These are phyloP conservation scores for Cololabis saira DNA, from an alignment of 2,113 vertebrate genomes.

Conservation along the genomic window DNA sequence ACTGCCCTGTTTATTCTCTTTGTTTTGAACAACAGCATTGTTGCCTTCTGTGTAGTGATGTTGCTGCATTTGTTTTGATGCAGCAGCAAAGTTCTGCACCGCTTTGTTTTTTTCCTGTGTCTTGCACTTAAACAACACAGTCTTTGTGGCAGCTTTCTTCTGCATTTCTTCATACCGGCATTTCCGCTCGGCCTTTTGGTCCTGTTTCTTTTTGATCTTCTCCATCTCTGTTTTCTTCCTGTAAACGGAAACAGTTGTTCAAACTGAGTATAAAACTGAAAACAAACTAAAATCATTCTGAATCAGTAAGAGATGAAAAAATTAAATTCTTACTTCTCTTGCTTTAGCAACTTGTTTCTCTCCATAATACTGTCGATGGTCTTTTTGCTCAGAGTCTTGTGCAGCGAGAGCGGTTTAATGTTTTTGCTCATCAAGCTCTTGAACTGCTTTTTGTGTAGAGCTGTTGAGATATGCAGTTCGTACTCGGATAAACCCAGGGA, in stretches of 20 bases:
- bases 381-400: neutral
- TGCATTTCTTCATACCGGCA: neutral
- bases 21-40: constrained; percentile 45
- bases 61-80: neutral
- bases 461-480: constrained; percentile 86
- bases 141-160: neutral
- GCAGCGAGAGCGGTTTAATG: constrained; percentile 63
- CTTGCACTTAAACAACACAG: neutral
- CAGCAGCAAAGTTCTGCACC: neutral
- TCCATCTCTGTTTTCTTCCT: constrained; percentile 38
- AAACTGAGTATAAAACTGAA: neutral
- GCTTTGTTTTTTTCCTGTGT: neutral
- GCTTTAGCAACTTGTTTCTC: constrained; percentile 49
- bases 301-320: neutral
- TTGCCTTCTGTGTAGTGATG: neutral
- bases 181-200: constrained; percentile 1
- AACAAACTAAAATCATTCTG: neutral
- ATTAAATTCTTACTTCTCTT: constrained; percentile 33
- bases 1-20: constrained; percentile 48
- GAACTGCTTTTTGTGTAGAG: constrained; percentile 84
- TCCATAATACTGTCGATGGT: neutral
- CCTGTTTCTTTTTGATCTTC: constrained; percentile 33
- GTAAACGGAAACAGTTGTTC: neutral
- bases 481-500: constrained; percentile 85
- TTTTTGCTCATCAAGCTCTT: constrained; percentile 66